Evolutionary conservation across 2,113 vertebrate genomes (phyloP).

Genomic region (Gallinago paraguaiae): DNA sequence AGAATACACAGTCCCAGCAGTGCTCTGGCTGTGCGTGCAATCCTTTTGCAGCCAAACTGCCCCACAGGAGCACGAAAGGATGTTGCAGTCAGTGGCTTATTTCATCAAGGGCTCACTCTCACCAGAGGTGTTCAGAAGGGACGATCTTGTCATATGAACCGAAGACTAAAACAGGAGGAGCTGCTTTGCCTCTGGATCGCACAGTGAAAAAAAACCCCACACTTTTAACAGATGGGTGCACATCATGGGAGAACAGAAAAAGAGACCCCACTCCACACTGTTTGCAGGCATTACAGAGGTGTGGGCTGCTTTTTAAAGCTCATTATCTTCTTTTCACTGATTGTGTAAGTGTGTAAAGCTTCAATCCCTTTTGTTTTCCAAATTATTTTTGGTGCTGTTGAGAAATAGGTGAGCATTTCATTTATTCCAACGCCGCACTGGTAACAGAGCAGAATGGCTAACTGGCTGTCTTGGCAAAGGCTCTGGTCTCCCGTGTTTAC

Average conservation of each 20-base stretch:
- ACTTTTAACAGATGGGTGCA: not conserved
- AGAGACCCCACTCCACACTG: not conserved
- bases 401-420: not conserved
- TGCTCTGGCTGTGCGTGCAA: not conserved
- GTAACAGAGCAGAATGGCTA: not conserved
- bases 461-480: not conserved
- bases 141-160: not conserved
- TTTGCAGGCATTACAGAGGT: not conserved
- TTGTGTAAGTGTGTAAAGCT: not conserved
- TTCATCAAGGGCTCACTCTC: not conserved
- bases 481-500: not conserved
- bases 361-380: not conserved
- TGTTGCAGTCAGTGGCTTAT: not conserved
- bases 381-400: not conserved
- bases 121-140: not conserved
- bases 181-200: not conserved
- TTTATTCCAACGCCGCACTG: not conserved
- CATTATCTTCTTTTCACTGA: not conserved
- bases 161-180: not conserved
- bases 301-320: not conserved
- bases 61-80: not conserved
- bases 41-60: not conserved
- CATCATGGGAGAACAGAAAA: not conserved
- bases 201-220: not conserved
- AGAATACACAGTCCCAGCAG: not conserved